phyloP scores from a whole-genome alignment of 2,888 invertebrate genomes.

The Petrolisthes manimaculis region DNA sequence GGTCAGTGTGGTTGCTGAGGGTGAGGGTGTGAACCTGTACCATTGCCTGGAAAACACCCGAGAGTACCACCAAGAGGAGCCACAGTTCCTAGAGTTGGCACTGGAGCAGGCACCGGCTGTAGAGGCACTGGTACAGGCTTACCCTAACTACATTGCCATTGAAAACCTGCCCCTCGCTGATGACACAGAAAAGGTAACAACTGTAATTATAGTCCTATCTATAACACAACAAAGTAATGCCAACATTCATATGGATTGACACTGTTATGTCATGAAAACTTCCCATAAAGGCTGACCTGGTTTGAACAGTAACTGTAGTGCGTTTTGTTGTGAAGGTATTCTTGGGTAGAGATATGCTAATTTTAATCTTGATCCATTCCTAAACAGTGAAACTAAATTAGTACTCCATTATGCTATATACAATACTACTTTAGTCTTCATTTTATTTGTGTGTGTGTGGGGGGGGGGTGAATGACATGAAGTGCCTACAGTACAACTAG shows the following conservation, averaged over 20 bases:
- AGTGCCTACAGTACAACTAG: no score
- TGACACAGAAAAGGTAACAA: conserved; percentile 76
- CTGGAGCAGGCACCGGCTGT: conserved; percentile 79
- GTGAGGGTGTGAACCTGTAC: conserved; percentile 78
- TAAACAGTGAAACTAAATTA: no score
- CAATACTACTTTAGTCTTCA: no score
- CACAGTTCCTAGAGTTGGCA: conserved; percentile 82
- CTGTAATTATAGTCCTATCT: no score
- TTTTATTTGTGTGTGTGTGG: no score
- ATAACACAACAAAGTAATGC: no score
- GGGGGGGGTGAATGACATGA: no score
- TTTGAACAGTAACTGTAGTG: not conserved
- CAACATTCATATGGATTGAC: not conserved
- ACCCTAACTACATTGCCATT: conserved; percentile 83
- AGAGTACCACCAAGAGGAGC: conserved; percentile 86
- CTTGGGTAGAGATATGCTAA: no score
- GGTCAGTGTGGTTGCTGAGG: conserved; percentile 78
- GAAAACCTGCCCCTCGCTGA: conserved; percentile 79
- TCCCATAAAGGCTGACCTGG: not conserved
- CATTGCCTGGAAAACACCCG: conserved; percentile 87
- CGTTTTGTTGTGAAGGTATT: not conserved
- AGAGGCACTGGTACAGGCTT: conserved; percentile 79
- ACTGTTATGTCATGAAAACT: not conserved
- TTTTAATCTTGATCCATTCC: no score
- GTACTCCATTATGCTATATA: no score